Percentiles rank a stretch among this genome's conserved stretches.
These are phyloP conservation scores for Coregonus clupeaformis DNA, from an alignment of 2,113 vertebrate species.

Conservation along the genomic window DNA sequence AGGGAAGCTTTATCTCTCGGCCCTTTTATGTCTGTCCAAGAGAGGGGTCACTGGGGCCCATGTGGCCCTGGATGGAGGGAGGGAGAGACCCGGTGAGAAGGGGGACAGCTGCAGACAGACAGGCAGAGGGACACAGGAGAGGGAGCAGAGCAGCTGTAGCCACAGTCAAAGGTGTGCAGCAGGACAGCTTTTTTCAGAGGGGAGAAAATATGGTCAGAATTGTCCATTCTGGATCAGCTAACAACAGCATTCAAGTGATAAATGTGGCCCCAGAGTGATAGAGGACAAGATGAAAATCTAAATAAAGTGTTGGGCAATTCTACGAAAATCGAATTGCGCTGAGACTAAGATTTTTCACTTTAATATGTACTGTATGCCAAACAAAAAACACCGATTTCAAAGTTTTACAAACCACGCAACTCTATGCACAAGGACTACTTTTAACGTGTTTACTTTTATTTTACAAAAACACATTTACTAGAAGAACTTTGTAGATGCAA, in stretches of 20 bases:
- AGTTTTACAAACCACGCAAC: no score
- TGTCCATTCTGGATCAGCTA: conserved; percentile 46
- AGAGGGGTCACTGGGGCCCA: conserved; percentile 26
- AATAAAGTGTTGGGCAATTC: no score
- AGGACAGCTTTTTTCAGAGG: conserved; percentile 40
- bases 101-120: conserved; percentile 50
- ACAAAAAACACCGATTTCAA: no score
- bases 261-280: conserved; percentile 35
- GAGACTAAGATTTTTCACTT: no score
- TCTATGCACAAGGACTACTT: no score
- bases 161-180: conserved; percentile 46
- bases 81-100: conserved; percentile 11
- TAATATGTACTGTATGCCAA: no score
- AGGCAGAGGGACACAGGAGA: conserved; percentile 24
- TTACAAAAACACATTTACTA: no score
- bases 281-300: conserved; percentile 6
- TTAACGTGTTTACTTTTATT: no score
- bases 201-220: conserved; percentile 40
- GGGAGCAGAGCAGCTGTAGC: conserved; percentile 44
- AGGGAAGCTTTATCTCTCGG: background rate
- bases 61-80: conserved; percentile 5
- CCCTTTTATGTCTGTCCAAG: conserved; percentile 46
- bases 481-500: no score
- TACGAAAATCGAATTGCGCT: no score
- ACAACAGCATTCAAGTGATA: conserved; percentile 35